A percentile compares a stretch with the other conserved stretches of the same genome.
These are phyloP conservation scores for Drosophila neocordata DNA, from an alignment of 1,140 invertebrate species.

Conservation along the genomic window DNA sequence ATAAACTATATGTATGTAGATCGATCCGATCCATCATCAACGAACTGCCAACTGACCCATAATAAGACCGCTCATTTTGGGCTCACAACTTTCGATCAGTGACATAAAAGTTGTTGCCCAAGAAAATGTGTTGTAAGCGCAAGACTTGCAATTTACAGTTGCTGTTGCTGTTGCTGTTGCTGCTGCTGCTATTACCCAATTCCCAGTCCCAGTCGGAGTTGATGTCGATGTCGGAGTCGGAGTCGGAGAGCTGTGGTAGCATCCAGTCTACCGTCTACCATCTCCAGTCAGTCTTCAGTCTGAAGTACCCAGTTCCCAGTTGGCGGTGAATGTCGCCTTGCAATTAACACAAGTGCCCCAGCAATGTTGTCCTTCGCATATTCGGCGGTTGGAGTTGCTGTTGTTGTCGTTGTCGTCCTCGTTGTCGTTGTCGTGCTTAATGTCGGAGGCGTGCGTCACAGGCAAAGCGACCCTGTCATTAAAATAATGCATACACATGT, in stretches of 20 bases:
- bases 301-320: slow-evolving; percentile 42
- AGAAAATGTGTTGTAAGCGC: slow-evolving; percentile 30
- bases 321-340: slow-evolving; percentile 72
- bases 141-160: slow-evolving; percentile 52
- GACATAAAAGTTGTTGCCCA: slow-evolving; percentile 5
- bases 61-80: slow-evolving; percentile 33
- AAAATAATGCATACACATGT: slow-evolving; percentile 80
- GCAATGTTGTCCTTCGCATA: slow-evolving; percentile 70
- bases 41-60: slow-evolving; percentile 38
- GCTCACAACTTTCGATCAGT: background rate
- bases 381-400: slow-evolving; percentile 52
- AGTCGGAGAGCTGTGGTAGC: background rate
- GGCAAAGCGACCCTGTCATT: slow-evolving; percentile 70
- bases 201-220: background rate
- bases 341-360: slow-evolving; percentile 74
- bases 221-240: background rate
- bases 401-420: slow-evolving; percentile 34
- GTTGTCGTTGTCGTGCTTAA: slow-evolving; percentile 61
- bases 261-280: background rate
- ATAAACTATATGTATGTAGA: background rate
- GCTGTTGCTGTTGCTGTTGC: slow-evolving; percentile 14
- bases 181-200: slow-evolving; percentile 24
- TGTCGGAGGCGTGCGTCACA: slow-evolving; percentile 71
- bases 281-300: background rate
- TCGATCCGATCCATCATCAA: slow-evolving; percentile 28